These are phyloP conservation scores for Poicephalus gulielmi DNA, from an alignment of 2,113 vertebrate genomes.

Conservation along the genomic window DNA sequence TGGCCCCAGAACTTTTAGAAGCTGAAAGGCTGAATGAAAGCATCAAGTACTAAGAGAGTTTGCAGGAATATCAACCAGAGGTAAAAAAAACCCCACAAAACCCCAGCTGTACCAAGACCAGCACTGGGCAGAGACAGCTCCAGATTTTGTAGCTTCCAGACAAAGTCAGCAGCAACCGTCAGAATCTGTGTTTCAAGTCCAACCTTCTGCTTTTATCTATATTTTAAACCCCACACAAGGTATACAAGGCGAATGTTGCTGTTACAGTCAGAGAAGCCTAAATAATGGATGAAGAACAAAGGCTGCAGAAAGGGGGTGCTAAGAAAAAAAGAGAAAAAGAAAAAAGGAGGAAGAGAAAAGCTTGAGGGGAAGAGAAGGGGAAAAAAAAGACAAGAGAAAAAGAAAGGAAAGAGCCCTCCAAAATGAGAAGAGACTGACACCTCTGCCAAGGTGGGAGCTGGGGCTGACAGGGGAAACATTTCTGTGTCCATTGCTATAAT, in stretches of 20 bases:
- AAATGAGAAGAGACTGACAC: neutral
- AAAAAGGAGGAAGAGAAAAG: neutral
- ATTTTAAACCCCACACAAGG: slow-evolving; percentile 97
- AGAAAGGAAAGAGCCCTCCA: neutral
- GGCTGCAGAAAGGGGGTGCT: slow-evolving; percentile 45
- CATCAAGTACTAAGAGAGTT: slow-evolving; percentile 24
- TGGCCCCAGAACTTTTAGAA: slow-evolving; percentile 46
- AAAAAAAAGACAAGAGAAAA: neutral
- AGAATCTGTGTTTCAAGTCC: slow-evolving; percentile 85
- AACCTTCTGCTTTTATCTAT: slow-evolving; percentile 97
- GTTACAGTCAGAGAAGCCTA: slow-evolving; percentile 85
- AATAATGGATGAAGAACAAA: slow-evolving; percentile 90
- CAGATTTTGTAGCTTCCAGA: slow-evolving; percentile 72
- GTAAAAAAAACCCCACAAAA: neutral
- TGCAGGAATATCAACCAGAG: slow-evolving; percentile 1
- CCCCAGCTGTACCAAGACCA: neutral
- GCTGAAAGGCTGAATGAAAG: slow-evolving; percentile 39
- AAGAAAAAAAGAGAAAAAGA: neutral
- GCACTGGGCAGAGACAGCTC: slow-evolving; percentile 30
- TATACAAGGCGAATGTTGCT: slow-evolving; percentile 87
- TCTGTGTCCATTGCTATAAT: neutral
- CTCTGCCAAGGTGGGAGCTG: neutral
- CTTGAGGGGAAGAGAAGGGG: neutral
- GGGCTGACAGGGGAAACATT: neutral
- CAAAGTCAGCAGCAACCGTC: slow-evolving; percentile 71